Evolutionary conservation across 2,888 invertebrate species (phyloP).

Genomic region (Crepidodera aurea): DNA sequence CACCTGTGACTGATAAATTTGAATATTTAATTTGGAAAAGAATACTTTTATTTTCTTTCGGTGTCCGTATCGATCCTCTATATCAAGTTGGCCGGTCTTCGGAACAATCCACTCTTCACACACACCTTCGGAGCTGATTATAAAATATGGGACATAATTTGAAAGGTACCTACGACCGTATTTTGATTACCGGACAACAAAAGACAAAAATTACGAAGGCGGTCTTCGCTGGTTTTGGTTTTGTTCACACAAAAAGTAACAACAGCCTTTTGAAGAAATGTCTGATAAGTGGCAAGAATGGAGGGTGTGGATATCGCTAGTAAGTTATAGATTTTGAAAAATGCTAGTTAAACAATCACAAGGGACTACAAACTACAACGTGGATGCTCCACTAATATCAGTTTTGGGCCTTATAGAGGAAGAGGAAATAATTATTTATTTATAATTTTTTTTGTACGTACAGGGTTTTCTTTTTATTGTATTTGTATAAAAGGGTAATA

Average conservation of each 20-base stretch:
- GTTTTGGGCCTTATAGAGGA: too few species aligned
- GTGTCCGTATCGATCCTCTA: constrained; percentile 37
- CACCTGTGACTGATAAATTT: constrained; percentile 39
- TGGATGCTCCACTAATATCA: too few species aligned
- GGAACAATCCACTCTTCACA: background rate
- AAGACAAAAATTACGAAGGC: constrained; percentile 19
- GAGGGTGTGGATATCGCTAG: too few species aligned
- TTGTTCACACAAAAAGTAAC: background rate
- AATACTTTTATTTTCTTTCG: constrained; percentile 36
- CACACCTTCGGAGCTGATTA: constrained; percentile 45
- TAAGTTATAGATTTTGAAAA: constrained; percentile 27
- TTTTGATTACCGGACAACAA: constrained; percentile 24
- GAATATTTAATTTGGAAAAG: constrained; percentile 39
- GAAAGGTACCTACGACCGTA: constrained; percentile 38
- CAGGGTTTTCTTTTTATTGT: too few species aligned
- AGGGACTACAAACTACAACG: too few species aligned
- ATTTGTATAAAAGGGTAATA: too few species aligned
- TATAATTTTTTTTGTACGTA: too few species aligned
- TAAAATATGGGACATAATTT: constrained; percentile 55
- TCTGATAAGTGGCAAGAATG: too few species aligned
- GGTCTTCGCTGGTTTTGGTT: background rate
- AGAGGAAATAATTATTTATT: too few species aligned
- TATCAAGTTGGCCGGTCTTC: constrained; percentile 26
- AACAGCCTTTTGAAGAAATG: too few species aligned
- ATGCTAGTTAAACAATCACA: too few species aligned